phyloP scores from a whole-genome alignment of 2,888 invertebrate species.

The Microdon myrmicae region DNA sequence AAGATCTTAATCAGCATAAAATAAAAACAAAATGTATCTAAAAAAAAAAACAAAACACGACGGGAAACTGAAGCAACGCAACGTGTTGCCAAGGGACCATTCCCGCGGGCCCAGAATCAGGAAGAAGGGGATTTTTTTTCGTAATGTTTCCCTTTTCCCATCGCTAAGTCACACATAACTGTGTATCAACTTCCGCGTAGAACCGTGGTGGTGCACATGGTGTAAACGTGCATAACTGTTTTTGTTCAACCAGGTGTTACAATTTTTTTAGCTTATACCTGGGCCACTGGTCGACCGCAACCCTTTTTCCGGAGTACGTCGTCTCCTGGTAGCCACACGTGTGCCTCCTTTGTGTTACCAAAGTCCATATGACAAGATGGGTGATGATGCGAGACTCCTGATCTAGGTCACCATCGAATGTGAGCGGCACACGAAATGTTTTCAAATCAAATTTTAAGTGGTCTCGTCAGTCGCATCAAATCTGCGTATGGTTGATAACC shows the following conservation, averaged over 20 bases:
- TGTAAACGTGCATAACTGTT: slow-evolving; percentile 20
- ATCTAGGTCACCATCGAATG: too few relatives aligned
- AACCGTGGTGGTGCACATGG: slow-evolving; percentile 28
- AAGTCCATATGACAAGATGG: not conserved
- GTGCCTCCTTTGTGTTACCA: slow-evolving; percentile 2
- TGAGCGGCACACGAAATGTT: too few relatives aligned
- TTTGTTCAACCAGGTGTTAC: slow-evolving; percentile 36
- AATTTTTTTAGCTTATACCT: not conserved
- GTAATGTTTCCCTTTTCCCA: slow-evolving; percentile 1
- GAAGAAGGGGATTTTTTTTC: not conserved
- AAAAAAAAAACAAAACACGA: too few relatives aligned
- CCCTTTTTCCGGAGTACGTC: slow-evolving; percentile 18
- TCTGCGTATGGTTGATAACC: too few relatives aligned
- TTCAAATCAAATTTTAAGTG: too few relatives aligned
- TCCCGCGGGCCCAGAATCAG: slow-evolving; percentile 1
- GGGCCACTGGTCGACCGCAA: not conserved
- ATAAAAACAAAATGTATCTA: too few relatives aligned
- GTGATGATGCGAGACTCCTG: too few relatives aligned
- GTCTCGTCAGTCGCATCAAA: too few relatives aligned
- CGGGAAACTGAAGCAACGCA: slow-evolving; percentile 12
- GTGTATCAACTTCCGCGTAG: slow-evolving; percentile 40
- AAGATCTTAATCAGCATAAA: slow-evolving; percentile 27
- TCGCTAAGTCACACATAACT: slow-evolving; percentile 20
- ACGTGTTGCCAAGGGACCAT: slow-evolving; percentile 14
- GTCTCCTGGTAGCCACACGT: not conserved